Base-by-base conservation (phyloP, 2,113 vertebrate species). In the Hirundichthys speculiger region DNA sequence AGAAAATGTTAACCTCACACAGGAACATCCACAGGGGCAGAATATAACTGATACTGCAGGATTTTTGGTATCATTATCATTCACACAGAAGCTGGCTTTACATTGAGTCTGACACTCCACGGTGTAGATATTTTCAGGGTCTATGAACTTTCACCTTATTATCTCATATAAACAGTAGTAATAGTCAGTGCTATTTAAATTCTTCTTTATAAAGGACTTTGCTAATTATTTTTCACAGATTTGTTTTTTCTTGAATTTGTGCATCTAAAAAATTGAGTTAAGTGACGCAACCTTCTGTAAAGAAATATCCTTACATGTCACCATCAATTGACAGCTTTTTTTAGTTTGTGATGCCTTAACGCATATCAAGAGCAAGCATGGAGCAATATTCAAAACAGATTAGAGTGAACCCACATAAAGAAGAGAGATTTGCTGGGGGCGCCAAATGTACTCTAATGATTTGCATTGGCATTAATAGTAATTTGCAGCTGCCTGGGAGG, bases 1-100 rank as follows among this genome's bases (percentile, higher is more conserved):
- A 95, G 94, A 96, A 96, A 96, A 98, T 96, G 96, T 98, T 97
- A 98, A 98, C 94, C 96, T 98, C 94, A 94, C 94, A 94, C 94
- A 60, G 82, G 89, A 77, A 93, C 93, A 95, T 96, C 95, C 94
- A 95, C 93, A 93, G 93, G 93, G 87, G 93, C 91, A 94, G 95
- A 95, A 94, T 94, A 95, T 96, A 95, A 96, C 93, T 98, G 69
- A 76, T 81, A 42, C 66, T 24, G 58, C 74, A 64, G 69, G 75
- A 73, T 67, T 74, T 66, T 66, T 73, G 21, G 42, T 22, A 54
- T 50, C 39, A 30, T 78, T 66, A 83, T 77, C 65, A 65, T 52
- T 79, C 81, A 63, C 59, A 42, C 52, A 39, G 38, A 48, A 53
- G 48, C 70, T 34, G 20, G 54, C 61, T 77, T 79, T 83, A 77